Evolutionary conservation across 2,888 invertebrate genomes (phyloP).

Genomic region (Malthinus flaveolus): DNA sequence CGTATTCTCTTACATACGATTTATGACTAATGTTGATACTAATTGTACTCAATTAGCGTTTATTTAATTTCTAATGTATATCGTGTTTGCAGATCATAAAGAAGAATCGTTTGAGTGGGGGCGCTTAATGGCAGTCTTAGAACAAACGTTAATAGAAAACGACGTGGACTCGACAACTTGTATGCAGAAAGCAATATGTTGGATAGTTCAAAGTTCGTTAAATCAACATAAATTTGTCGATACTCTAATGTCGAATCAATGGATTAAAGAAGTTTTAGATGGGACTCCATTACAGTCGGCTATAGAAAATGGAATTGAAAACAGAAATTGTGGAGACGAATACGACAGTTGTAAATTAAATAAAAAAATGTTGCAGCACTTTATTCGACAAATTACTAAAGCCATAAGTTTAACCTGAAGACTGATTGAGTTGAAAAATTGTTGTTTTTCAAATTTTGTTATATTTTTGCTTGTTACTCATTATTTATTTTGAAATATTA

Average conservation of each 20-base stretch:
- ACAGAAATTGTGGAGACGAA: conserved; percentile 51
- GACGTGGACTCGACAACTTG: conserved; percentile 66
- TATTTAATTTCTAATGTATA: background rate
- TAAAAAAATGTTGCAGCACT: conserved; percentile 28
- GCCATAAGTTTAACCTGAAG: conserved; percentile 23
- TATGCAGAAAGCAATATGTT: conserved; percentile 63
- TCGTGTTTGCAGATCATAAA: conserved; percentile 22
- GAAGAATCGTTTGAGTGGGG: conserved; percentile 27
- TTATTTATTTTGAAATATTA: no score
- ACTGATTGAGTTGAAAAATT: background rate
- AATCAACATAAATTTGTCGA: conserved; percentile 56
- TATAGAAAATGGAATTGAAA: conserved; percentile 54
- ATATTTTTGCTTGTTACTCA: background rate
- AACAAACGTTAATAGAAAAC: conserved; percentile 59
- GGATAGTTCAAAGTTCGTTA: conserved; percentile 54
- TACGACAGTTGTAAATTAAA: conserved; percentile 55
- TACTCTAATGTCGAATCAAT: conserved; percentile 55
- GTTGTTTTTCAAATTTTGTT: background rate
- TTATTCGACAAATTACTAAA: conserved; percentile 19
- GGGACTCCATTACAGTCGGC: conserved; percentile 61
- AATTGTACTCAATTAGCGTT: no score
- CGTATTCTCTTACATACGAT: no score
- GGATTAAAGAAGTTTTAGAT: conserved; percentile 52
- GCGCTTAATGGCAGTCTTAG: conserved; percentile 54
- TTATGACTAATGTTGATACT: no score